Base-by-base conservation (phyloP, 2,888 invertebrate species). In the Ischnus inquisitorius region DNA sequence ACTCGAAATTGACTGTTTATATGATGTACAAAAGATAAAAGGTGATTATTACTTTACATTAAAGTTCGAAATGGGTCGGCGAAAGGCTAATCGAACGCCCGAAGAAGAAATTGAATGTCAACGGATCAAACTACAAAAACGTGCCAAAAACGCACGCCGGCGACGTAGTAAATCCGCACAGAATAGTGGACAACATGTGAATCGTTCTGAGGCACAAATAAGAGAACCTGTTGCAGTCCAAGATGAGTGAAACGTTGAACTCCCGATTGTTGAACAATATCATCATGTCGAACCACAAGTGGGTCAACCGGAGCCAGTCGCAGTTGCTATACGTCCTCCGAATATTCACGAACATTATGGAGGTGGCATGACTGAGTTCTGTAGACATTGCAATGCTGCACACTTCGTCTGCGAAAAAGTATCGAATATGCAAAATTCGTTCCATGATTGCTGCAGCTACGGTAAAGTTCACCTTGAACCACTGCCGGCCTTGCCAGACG, bases 41-140 rank as follows among this genome's bases (percentile, higher is more conserved):
- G 46, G 3, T 2, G 46, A 46, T 46, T 12, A 46, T n/a, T n/a
- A n/a, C 46, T 12, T 46, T n/a, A 46, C 46, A 46, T 46, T n/a
- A 46, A 46, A 46, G n/a, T 46, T 1, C 1, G n/a, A 46, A n/a
- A 46, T 46, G 46, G 46, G 46, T 46, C 46, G 3, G n/a, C 46
- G 46, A 46, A 46, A 46, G 46, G 46, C 46, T 46, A 46, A 46
- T 46, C 46, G 46, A n/a, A n/a, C n/a, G n/a, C n/a, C n/a, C n/a
- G n/a, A n/a, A n/a, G n/a, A n/a, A n/a, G n/a, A n/a, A n/a, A n/a
- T 46, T 1, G 46, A 46, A 46, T 46, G 12, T 46, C 46, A 14
- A 46, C 46, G 46, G 0, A 46, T 14, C 46, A 46, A 46, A 46
- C n/a, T 12, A 14, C 46, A 46, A 46, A 46, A 14, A 46, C 12